phyloP scores from a whole-genome alignment of 2,113 vertebrate species.

The Nycticryphes semicollaris region DNA sequence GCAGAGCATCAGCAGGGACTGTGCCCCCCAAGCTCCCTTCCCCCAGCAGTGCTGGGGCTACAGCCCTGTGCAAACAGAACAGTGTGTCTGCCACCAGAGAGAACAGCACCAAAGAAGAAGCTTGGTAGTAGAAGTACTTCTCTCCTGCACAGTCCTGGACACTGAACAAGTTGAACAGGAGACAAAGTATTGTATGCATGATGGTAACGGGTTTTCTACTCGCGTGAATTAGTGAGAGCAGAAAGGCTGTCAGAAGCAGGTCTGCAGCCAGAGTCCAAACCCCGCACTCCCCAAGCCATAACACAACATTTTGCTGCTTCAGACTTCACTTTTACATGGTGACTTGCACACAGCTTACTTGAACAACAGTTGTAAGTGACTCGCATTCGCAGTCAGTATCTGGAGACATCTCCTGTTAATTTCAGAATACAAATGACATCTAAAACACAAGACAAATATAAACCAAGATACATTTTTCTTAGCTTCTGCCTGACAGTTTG shows the following conservation, averaged over 20 bases:
- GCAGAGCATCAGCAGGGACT: neutral
- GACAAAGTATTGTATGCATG: neutral
- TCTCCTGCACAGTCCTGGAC: neutral
- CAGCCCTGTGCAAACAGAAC: neutral
- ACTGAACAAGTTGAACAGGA: neutral
- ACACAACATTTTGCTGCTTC: neutral
- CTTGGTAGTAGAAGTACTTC: neutral
- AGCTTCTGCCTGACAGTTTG: neutral
- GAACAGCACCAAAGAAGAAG: neutral
- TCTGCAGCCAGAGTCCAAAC: neutral
- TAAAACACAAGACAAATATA: neutral
- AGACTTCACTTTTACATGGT: neutral
- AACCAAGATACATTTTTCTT: neutral
- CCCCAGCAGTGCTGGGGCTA: neutral
- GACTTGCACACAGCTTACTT: neutral
- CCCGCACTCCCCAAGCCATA: neutral
- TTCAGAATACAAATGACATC: neutral
- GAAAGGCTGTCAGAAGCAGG: neutral
- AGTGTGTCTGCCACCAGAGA: rapidly evolving
- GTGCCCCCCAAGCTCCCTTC: no score
- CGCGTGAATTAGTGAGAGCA: neutral
- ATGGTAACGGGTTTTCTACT: neutral
- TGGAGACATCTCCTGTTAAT: neutral
- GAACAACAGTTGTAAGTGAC: neutral
- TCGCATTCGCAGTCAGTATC: neutral